Evolutionary conservation across 2,888 invertebrate genomes (phyloP), one percentile per base, ranked within the genome.

Genomic region (Plebejus argus): DNA sequence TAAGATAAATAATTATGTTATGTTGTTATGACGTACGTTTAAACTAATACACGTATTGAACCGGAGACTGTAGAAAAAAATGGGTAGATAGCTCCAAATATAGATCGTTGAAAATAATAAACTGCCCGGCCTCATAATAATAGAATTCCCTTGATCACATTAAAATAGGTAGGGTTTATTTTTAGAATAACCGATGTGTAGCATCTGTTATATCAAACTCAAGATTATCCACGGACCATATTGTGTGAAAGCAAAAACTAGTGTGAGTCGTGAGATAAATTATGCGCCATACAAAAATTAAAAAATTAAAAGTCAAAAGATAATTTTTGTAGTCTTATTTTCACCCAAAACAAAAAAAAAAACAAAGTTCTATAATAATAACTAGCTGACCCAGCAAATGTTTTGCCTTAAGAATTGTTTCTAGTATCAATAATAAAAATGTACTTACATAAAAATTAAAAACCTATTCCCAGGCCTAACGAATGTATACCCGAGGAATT

Each of bases 131-230:
- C 2, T 5, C 28, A 12, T 61, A 61, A 61, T 66, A 66, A 66
- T 66, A 66, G 66, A 66, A 66, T 66, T 66, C 66, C 66, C 66
- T 66, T 33, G 66, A 66, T 66, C 28, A 66, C 28, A 66, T 66
- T 66, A 66, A 33, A 66, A 66, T 66, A 66, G 66, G 33, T 66
- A 66, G 61, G 23, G 28, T 18, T 28, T 66, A 66, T 66, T 66
- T 66, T 66, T 66, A 66, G 66, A 33, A 66, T 33, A 12, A 33
- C 66, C 28, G 66, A 33, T 33, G 66, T 66, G 66, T 66, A 28
- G 66, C 66, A 33, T 66, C 66, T 66, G 66, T 33, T 66, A 33
- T 66, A 66, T 66, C 66, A 66, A 66, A 66, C 12, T 28, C 18
- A 66, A 33, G 66, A 66, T 66, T 66, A 66, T 66, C 28, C 28